A percentile compares a stretch with the other conserved stretches of the same genome.
Conservation (phyloP, 2,888 invertebrate genomes). For the Cheilosia impressa region DNA sequence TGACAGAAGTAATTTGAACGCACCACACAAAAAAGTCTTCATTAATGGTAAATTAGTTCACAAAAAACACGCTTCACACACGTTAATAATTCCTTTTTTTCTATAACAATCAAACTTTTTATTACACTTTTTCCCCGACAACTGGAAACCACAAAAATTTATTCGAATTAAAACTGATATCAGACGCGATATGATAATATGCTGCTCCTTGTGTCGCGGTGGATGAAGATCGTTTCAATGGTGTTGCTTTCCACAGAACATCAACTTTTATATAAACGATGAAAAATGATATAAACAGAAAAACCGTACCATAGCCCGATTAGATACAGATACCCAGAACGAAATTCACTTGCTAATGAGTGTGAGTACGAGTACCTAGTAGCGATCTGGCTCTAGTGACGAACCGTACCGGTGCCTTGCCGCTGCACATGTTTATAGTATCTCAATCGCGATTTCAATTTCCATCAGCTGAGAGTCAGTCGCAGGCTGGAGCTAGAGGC, state of each 20-base stretch:
- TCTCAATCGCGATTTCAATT: slow-evolving; percentile 38
- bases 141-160: neutral
- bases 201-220: slow-evolving; percentile 50
- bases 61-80: slow-evolving; percentile 17
- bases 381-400: slow-evolving; percentile 14
- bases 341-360: slow-evolving; percentile 11
- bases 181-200: neutral
- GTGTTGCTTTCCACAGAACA: slow-evolving; percentile 59
- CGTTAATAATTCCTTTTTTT: neutral
- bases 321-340: slow-evolving; percentile 44
- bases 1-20: neutral
- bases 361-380: neutral
- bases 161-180: slow-evolving; percentile 2
- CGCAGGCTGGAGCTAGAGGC: neutral
- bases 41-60: slow-evolving; percentile 37
- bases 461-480: slow-evolving; percentile 36
- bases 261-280: slow-evolving; percentile 63
- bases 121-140: too few relatives aligned
- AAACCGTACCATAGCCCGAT: slow-evolving; percentile 44
- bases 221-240: slow-evolving; percentile 63
- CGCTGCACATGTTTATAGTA: slow-evolving; percentile 47
- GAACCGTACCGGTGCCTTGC: slow-evolving; percentile 54
- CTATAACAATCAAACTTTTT: too few relatives aligned
- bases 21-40: neutral
- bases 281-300: slow-evolving; percentile 17